Base-by-base conservation (phyloP, 2,797 vertebrate species). In the Pteropus rufus region DNA sequence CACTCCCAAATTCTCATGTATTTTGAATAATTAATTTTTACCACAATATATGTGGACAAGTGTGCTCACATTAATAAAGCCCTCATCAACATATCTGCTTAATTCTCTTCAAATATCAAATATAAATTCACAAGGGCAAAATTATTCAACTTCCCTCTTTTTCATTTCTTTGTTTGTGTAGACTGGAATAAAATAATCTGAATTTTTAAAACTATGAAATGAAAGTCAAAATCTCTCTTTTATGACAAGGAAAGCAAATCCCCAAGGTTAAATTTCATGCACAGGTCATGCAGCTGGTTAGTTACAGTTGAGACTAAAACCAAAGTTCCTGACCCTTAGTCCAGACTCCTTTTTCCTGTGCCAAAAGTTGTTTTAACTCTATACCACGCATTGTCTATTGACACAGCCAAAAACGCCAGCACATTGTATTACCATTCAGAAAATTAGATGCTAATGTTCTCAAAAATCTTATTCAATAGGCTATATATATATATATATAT, bases 401-500 rank as follows among this genome's bases (percentile, higher is more conserved):
- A 89, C 46, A 70, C 3, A 69, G 44, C 34, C 2, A 0, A 76
- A 92, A 87, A 79, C 49, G n/a, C 52, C 18, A 44, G 76, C 2
- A 36, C 24, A 9, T 4, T 85, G 39, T 79, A 90, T 46, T 77
- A 84, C 90, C 83, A 94, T 96, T 96, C 67, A 97, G 95, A 97
- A 94, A 96, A 97, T 96, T 92, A 85, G 56, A 93, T 93, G 89
- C 54, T 96, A 90, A 90, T 94, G 21, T 77, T 92, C 72, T 96
- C 56, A 92, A 94, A 69, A 92, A 93, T 92, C 70, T 94, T 76
- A 92, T 92, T 97, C 94, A 97, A 94, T 41, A 93, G 76, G 72
- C 3, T 36, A 36, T 36, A 36, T 36, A 36, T 36, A 36, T 36
- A 36, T 36, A 36, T 36, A 36, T 36, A 36, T 36, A 36, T 36